phyloP scores from a whole-genome alignment of 2,888 invertebrate genomes.

The Lobophora halterata region DNA sequence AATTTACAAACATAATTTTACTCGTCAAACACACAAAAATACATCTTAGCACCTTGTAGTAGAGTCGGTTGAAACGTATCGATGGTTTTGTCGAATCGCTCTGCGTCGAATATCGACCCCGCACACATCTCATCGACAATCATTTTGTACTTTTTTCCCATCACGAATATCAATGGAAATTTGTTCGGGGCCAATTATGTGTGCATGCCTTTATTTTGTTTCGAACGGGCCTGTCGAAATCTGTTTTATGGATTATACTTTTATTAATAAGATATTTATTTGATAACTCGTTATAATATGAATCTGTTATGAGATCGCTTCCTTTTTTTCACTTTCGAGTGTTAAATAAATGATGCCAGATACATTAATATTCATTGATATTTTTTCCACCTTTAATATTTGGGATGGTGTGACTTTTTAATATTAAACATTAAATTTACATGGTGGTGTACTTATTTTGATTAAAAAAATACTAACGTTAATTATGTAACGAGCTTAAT shows the following conservation, averaged over 20 bases:
- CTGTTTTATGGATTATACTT: constrained; percentile 41
- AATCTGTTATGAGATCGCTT: constrained; percentile 28
- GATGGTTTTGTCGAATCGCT: constrained; percentile 43
- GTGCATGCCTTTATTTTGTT: constrained; percentile 68
- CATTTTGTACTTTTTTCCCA: constrained; percentile 75
- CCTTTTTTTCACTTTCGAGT: constrained; percentile 23
- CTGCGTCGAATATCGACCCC: constrained; percentile 62
- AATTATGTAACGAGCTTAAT: no score
- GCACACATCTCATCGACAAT: constrained; percentile 72
- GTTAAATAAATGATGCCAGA: constrained; percentile 23
- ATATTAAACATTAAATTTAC: constrained; percentile 18
- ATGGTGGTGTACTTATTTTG: neutral
- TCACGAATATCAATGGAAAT: constrained; percentile 80
- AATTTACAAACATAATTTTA: constrained; percentile 44
- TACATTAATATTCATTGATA: constrained; percentile 24
- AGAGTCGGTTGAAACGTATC: constrained; percentile 25
- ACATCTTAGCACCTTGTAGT: constrained; percentile 18
- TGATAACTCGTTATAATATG: constrained; percentile 34
- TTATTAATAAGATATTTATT: constrained; percentile 44
- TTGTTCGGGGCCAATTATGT: constrained; percentile 75
- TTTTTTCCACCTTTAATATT: constrained; percentile 19
- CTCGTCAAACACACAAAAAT: constrained; percentile 23
- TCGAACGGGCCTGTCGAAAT: constrained; percentile 49
- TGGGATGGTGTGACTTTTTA: constrained; percentile 16
- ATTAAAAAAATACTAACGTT: constrained; percentile 1